Conservation (phyloP, 2,113 vertebrate species). For the Todiramphus chloris region DNA sequence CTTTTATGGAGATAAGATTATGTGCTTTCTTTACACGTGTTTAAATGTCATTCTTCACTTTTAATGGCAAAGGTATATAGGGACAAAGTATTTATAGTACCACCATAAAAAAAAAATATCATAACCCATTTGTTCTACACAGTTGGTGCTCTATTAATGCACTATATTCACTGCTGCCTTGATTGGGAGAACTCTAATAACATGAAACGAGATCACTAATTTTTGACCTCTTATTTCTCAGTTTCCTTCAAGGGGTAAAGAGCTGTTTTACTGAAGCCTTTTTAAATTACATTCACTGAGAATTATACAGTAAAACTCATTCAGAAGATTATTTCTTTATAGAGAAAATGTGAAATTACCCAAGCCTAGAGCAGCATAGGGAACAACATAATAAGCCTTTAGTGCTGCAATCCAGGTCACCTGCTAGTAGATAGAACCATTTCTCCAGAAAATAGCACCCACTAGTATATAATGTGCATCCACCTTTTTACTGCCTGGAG, state of each 20-base stretch:
- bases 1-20: neutral
- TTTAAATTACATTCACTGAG: slow-evolving; percentile 1
- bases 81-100: neutral
- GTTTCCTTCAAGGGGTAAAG: slow-evolving; percentile 1
- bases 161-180: neutral
- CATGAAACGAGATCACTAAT: slow-evolving; percentile 31
- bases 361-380: neutral
- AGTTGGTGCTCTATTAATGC: neutral
- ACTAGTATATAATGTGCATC: neutral
- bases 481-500: neutral
- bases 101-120: neutral
- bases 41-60: neutral
- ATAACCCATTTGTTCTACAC: neutral
- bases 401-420: neutral
- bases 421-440: neutral
- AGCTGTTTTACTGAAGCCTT: slow-evolving; percentile 3
- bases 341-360: slow-evolving; percentile 1
- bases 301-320: neutral
- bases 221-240: slow-evolving; percentile 6
- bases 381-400: neutral
- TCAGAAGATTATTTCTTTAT: neutral
- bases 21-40: neutral
- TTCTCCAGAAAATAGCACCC: slow-evolving; percentile 21
- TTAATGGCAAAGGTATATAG: neutral
- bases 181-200: slow-evolving; percentile 3